Evolutionary conservation across 1,140 invertebrate species (phyloP).

Genomic region (Lordiphosa collinella): DNA sequence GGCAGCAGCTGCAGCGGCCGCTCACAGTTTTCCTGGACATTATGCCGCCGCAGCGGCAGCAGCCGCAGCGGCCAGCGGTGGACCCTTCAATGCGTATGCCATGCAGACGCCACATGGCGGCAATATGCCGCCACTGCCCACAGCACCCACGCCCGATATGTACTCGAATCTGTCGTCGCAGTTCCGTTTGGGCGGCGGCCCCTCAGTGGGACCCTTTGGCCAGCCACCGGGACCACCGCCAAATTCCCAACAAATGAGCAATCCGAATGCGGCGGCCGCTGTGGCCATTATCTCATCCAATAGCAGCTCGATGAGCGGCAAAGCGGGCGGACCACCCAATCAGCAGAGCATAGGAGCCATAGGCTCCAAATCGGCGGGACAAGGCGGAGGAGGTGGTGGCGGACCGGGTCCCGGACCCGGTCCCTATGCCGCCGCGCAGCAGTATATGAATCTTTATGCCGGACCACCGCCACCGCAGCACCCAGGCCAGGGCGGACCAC

Average conservation of each 20-base stretch:
- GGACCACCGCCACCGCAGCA: constrained; percentile 80
- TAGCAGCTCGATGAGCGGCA: constrained; percentile 90
- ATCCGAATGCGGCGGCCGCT: constrained; percentile 87
- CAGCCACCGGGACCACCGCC: constrained; percentile 81
- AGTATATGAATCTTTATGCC: constrained; percentile 76
- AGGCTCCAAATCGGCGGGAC: constrained; percentile 84
- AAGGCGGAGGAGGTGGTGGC: constrained; percentile 80
- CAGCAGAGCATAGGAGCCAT: constrained; percentile 91
- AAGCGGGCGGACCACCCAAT: constrained; percentile 82
- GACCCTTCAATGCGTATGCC: constrained; percentile 83
- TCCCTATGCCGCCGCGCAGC: constrained; percentile 77
- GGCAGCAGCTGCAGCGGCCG: constrained; percentile 52
- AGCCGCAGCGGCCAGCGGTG: constrained; percentile 80
- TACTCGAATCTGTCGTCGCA: constrained; percentile 89
- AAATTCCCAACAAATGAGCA: constrained; percentile 86
- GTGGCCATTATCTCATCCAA: constrained; percentile 88
- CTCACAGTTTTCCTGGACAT: constrained; percentile 82
- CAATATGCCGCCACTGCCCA: constrained; percentile 82
- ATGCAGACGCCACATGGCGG: constrained; percentile 80
- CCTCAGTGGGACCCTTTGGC: constrained; percentile 82
- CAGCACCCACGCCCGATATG: constrained; percentile 87
- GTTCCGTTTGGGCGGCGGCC: constrained; percentile 86
- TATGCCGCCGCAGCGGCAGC: constrained; percentile 57
- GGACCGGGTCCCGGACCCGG: constrained; percentile 51
- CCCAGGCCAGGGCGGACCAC: constrained; percentile 79